Conservation (phyloP, 2,888 invertebrate species). For the Drosophila incognita region DNA sequence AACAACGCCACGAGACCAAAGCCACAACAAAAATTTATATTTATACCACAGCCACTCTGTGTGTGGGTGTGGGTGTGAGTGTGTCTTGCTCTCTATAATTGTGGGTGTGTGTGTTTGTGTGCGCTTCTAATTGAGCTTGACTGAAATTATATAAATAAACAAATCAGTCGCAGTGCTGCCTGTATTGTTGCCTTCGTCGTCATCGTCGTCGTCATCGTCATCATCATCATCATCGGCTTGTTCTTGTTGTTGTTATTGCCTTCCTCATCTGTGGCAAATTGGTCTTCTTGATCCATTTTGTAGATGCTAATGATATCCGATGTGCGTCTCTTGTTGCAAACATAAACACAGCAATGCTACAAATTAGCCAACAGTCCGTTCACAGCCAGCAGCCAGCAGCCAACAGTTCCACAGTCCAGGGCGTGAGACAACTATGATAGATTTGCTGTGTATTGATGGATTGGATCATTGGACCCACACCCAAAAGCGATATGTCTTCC, state of each 20-base stretch:
- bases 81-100: slow-evolving; percentile 8
- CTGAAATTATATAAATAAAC: slow-evolving; percentile 78
- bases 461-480: slow-evolving; percentile 17
- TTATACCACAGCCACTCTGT: slow-evolving; percentile 47
- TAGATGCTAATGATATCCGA: slow-evolving; percentile 28
- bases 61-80: background rate
- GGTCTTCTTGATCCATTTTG: slow-evolving; percentile 30
- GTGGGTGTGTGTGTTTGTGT: slow-evolving; percentile 20
- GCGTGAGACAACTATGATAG: slow-evolving; percentile 66
- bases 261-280: slow-evolving; percentile 46
- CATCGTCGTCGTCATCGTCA: slow-evolving; percentile 14
- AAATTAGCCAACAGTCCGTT: slow-evolving; percentile 70
- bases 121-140: slow-evolving; percentile 76
- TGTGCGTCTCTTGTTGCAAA: slow-evolving; percentile 55
- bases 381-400: slow-evolving; percentile 13
- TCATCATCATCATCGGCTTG: slow-evolving; percentile 29
- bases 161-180: slow-evolving; percentile 48
- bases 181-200: slow-evolving; percentile 44
- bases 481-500: slow-evolving; percentile 20
- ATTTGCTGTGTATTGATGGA: slow-evolving; percentile 65
- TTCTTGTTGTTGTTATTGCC: slow-evolving; percentile 6
- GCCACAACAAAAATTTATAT: slow-evolving; percentile 54
- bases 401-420: slow-evolving; percentile 20
- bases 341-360: slow-evolving; percentile 66
- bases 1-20: slow-evolving; percentile 74